Base-by-base conservation (phyloP, 2,888 invertebrate genomes). In the Caenorhabditis auriculariae region DNA sequence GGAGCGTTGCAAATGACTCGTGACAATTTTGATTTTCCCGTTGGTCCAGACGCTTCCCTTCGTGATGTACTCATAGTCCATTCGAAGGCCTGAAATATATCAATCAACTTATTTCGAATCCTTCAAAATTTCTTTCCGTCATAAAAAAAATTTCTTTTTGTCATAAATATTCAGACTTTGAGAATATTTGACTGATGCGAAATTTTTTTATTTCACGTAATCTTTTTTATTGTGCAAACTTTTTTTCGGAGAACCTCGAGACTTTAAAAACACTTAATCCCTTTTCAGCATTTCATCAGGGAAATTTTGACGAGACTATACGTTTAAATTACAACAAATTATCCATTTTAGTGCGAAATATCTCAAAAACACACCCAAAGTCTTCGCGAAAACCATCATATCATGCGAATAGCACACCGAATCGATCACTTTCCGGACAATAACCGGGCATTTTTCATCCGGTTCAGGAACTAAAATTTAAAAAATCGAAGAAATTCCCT, bases 341-440 rank as follows among this genome's bases (percentile, higher is more conserved):
- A n/a, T n/a, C n/a, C n/a, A n/a, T n/a, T n/a, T n/a, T n/a, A n/a
- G n/a, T n/a, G n/a, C n/a, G n/a, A n/a, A n/a, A 32, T 9, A 21
- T n/a, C 24, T 4, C n/a, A 12, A n/a, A 42, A 38, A 26, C 42
- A 23, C 17, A 56, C 73, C 73, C 19, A 73, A 55, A 0, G 66
- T 60, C 52, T 73, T 73, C 2, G 66, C 70, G 28, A 66, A 73
- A 2, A 62, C 63, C 73, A 73, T 73, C 70, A 70, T 70, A 47
- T 70, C 66, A 21, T 42, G 50, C 6, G 73, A 69, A 44, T 65
- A 61, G 24, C 52, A 54, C 1, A 70, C 48, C 6, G 69, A 69
- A 28, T 60, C 61, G 21, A 73, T 73, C 27, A 69, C 70, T 59
- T 73, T 73, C 39, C 73, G 53, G 27, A 73, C 69, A 19, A 73